Conservation (phyloP, 2,888 invertebrate species). For the Chirona hameri region DNA sequence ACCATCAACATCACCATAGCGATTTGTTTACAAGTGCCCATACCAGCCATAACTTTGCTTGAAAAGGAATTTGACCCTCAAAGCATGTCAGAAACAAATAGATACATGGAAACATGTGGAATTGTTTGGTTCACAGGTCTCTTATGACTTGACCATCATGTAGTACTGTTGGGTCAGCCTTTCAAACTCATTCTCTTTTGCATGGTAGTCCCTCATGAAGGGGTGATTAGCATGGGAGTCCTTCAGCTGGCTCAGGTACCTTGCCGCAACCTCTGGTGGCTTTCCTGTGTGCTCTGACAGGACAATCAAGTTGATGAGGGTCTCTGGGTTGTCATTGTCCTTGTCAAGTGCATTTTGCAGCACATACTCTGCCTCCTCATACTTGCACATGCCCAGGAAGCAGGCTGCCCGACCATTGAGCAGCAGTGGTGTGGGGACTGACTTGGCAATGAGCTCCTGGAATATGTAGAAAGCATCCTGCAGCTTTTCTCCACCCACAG, state of each 20-base stretch:
- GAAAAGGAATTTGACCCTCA: no score
- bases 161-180: constrained; percentile 72
- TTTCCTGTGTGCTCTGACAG: constrained; percentile 82
- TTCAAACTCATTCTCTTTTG: constrained; percentile 83
- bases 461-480: constrained; percentile 98
- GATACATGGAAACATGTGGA: no score
- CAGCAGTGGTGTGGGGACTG: constrained; percentile 65
- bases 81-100: no score
- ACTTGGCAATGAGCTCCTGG: constrained; percentile 91
- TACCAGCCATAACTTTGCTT: no score
- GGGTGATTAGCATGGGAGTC: constrained; percentile 81
- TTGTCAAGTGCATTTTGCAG: constrained; percentile 85
- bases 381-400: constrained; percentile 68
- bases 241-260: constrained; percentile 86
- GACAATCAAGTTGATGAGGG: constrained; percentile 87
- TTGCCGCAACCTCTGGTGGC: constrained; percentile 76
- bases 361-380: constrained; percentile 86
- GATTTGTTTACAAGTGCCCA: no score
- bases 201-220: constrained; percentile 76
- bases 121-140: no score
- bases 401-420: constrained; percentile 91
- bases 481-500: constrained; percentile 87
- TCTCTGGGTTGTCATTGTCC: constrained; percentile 90
- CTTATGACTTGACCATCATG: constrained; percentile 41
- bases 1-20: no score